Base-by-base conservation (phyloP, 2,797 vertebrate genomes). In the Eleutherodactylus coqui region DNA sequence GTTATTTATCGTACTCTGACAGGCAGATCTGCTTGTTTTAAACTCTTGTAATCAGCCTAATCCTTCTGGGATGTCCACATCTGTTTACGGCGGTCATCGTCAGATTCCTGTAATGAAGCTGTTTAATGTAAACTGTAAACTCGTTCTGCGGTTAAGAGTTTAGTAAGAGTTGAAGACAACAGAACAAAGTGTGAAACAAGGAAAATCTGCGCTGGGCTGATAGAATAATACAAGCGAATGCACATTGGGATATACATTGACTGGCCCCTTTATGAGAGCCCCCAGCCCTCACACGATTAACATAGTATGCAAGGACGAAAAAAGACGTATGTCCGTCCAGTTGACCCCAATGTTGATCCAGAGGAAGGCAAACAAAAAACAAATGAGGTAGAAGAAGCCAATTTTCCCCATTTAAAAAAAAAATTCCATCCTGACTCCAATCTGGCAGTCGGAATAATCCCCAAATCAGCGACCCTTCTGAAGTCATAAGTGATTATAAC, bases 1-100 rank as follows among this genome's bases (percentile, higher is more conserved):
- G 60, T 83, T 86, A 86, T 86, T 86, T 86, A 83, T 86, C 85
- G 78, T 69, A 38, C 80, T 83, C 72, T 83, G 79, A 83, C 85
- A 86, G 36, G 36, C 45, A 76, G 77, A 81, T 82, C 83, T 86
- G 75, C 85, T 86, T 86, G 73, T 86, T 86, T 69, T 45, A 86
- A 21, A 64, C 41, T 86, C 70, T 83, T 45, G 70, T 78, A 86
- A 86, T 82, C 79, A 77, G 34, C 49, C 27, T 43, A 77, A 70
- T 70, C 75, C 85, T 70, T 72, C 24, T 36, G 80, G 85, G 73
- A 83, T 24, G 51, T 34, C 55, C 73, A 83, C 85, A 86, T 82
- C 79, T 86, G 85, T 86, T 83, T 83, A 72, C 49, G 11, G 34
- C 70, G 58, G 41, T 82, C 5, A 67, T 76, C 47, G 70, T 55